Conservation (phyloP, 2,113 vertebrate species). For the Ceyx melanurus region DNA sequence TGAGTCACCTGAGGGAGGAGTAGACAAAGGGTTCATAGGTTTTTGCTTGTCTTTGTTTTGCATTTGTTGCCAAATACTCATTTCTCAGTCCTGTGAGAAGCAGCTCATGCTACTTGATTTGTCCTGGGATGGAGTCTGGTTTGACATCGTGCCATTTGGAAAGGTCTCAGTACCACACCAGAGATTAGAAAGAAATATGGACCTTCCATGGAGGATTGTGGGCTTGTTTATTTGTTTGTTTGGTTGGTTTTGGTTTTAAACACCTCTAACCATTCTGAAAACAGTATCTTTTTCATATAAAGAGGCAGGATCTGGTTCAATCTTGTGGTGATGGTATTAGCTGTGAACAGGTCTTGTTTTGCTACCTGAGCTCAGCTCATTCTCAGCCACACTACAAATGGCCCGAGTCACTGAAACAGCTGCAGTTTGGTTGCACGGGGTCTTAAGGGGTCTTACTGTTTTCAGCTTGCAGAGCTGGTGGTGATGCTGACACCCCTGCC, state of each 20-base stretch:
- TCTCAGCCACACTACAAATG: neutral
- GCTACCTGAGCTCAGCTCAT: neutral
- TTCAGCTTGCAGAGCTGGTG: neutral
- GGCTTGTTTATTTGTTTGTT: neutral
- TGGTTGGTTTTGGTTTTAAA: neutral
- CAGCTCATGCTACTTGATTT: rapidly evolving
- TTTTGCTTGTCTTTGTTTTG: slow-evolving; percentile 1
- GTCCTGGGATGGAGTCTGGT: neutral
- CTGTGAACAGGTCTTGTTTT: neutral
- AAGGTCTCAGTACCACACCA: neutral
- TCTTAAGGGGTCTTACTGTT: neutral
- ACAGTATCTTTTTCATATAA: neutral
- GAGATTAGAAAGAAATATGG: neutral
- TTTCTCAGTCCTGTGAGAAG: neutral
- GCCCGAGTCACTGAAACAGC: slow-evolving; percentile 20
- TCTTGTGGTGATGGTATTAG: neutral
- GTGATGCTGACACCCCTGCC: neutral
- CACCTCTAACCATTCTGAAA: neutral
- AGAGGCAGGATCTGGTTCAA: neutral
- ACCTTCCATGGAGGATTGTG: neutral
- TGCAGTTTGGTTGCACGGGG: neutral
- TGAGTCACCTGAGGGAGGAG: neutral
- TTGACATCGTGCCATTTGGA: neutral
- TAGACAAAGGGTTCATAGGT: neutral
- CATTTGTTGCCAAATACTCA: neutral